phyloP scores from a whole-genome alignment of 2,888 invertebrate species.

The Chydorus sphaericus region DNA sequence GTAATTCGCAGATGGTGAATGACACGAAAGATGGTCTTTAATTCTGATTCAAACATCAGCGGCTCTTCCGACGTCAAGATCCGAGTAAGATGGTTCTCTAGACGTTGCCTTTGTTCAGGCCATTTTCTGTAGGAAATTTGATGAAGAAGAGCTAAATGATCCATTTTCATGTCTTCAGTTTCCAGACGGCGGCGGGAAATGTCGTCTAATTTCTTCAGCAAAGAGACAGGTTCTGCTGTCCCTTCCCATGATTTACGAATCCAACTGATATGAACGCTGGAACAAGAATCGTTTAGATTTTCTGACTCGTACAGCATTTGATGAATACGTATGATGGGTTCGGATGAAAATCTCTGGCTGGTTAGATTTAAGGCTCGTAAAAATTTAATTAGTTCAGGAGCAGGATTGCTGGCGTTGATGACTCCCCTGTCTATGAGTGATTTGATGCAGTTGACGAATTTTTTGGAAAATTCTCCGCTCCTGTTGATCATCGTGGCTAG shows the following conservation, averaged over 20 bases:
- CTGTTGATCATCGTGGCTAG: neutral
- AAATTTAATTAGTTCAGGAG: neutral
- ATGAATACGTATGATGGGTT: neutral
- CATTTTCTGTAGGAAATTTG: neutral
- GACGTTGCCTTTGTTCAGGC: neutral
- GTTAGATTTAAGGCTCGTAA: neutral
- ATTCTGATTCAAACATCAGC: neutral
- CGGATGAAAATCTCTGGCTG: neutral
- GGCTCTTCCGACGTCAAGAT: neutral
- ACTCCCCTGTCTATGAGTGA: neutral
- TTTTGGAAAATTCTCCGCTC: neutral
- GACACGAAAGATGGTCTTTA: constrained; percentile 32
- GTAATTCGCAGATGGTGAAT: constrained; percentile 35
- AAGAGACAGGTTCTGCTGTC: neutral
- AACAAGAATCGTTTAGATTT: neutral
- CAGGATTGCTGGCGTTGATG: neutral
- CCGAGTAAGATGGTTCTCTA: neutral
- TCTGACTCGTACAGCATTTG: neutral
- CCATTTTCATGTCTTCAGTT: neutral
- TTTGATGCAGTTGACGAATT: neutral
- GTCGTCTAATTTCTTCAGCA: constrained; percentile 6
- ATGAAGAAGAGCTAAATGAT: constrained; percentile 1
- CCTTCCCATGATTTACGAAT: constrained; percentile 5
- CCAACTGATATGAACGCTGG: neutral
- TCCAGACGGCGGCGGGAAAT: neutral